phyloP scores from a whole-genome alignment of 2,797 vertebrate species.

The Sebastes vulpes region DNA sequence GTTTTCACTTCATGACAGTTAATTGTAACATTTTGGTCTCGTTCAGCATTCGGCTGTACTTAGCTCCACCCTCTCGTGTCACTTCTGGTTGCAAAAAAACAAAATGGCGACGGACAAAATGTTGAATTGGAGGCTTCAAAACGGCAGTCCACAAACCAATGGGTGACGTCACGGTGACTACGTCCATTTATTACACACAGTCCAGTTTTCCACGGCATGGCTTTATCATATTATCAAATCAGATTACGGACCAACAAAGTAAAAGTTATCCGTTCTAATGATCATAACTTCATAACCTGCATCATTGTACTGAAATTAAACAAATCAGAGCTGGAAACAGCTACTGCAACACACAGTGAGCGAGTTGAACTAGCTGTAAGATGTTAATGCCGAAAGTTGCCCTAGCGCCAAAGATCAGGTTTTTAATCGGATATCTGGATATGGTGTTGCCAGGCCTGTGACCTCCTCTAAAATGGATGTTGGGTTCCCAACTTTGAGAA shows the following conservation, averaged over 20 bases:
- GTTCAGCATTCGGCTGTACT: no score
- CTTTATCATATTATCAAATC: background rate
- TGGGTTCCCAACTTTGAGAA: background rate
- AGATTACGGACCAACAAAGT: background rate
- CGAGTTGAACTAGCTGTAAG: background rate
- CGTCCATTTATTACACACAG: background rate
- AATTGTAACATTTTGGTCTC: no score
- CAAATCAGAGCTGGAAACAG: background rate
- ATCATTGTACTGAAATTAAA: background rate
- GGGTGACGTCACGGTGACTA: no score
- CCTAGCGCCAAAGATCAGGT: background rate
- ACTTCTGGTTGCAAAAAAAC: no score
- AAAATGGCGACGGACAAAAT: no score
- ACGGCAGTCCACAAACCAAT: background rate
- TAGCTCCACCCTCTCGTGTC: no score
- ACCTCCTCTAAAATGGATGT: background rate
- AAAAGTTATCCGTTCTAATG: background rate
- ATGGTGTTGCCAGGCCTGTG: background rate
- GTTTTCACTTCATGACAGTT: no score
- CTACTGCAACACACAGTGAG: background rate
- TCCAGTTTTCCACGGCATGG: background rate
- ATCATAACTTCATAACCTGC: background rate
- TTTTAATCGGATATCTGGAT: background rate
- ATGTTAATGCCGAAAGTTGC: background rate
- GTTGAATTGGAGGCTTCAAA: no score